Percentiles rank a stretch among this genome's conserved stretches.
Conservation (phyloP, 2,797 vertebrate species). For the Urosaurus nigricauda region DNA sequence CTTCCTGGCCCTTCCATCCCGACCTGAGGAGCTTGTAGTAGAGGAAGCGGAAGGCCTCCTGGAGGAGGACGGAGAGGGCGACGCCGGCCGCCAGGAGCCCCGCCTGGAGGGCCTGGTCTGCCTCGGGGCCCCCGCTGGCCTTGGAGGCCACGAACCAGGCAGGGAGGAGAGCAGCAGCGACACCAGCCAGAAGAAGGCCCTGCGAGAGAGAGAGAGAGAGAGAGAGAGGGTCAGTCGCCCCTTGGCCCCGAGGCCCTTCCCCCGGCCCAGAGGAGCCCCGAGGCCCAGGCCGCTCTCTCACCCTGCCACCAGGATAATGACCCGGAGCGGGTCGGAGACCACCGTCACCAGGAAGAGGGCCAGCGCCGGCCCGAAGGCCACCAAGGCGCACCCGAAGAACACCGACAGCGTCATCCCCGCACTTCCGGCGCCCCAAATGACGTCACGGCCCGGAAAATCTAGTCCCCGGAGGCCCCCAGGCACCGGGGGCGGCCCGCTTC, state of each 20-base stretch:
- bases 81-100: slow-evolving; percentile 81
- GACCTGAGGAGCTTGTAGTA: slow-evolving; percentile 85
- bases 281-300: neutral
- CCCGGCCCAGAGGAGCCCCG: no score
- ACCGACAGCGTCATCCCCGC: slow-evolving; percentile 78
- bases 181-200: slow-evolving; percentile 85
- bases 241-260: rapidly evolving
- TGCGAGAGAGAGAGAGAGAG: slow-evolving; percentile 33
- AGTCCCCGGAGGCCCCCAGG: no score
- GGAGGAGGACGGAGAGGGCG: slow-evolving; percentile 82
- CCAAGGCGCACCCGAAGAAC: slow-evolving; percentile 82
- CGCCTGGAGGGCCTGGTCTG: slow-evolving; percentile 71
- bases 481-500: no score
- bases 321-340: slow-evolving; percentile 78
- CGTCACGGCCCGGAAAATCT: neutral
- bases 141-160: slow-evolving; percentile 83
- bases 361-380: slow-evolving; percentile 81
- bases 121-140: slow-evolving; percentile 65
- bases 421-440: neutral
- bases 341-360: slow-evolving; percentile 81
- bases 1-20: rapidly evolving
- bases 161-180: slow-evolving; percentile 83
- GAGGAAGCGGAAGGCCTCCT: slow-evolving; percentile 82
- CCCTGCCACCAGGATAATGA: slow-evolving; percentile 84
- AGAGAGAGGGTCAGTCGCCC: neutral